Evolutionary conservation across 2,888 invertebrate genomes (phyloP).

Genomic region (Yponomeuta cagnagella): DNA sequence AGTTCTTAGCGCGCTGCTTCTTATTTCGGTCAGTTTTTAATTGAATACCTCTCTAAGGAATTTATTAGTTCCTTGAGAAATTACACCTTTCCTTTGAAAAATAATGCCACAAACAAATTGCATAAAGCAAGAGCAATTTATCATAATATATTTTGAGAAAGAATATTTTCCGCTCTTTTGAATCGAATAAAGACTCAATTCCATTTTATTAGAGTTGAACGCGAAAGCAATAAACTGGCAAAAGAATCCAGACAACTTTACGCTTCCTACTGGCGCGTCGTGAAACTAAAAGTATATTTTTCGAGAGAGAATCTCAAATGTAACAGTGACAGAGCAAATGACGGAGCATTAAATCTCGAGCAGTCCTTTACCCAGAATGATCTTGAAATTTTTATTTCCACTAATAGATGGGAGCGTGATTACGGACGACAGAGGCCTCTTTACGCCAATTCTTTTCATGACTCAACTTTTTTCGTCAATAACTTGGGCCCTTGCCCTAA

Average conservation of each 20-base stretch:
- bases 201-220: neutral
- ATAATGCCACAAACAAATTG: no score
- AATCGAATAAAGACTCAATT: no score
- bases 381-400: conserved; percentile 2
- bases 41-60: neutral
- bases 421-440: neutral
- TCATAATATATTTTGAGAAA: no score
- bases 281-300: neutral
- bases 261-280: neutral
- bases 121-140: no score
- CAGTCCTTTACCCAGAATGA: neutral
- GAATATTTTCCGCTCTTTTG: no score
- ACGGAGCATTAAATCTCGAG: neutral
- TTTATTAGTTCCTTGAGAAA: no score
- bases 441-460: neutral
- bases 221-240: neutral
- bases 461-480: neutral
- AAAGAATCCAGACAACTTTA: neutral
- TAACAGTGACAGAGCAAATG: neutral
- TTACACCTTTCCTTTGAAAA: no score
- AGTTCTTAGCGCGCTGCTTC: neutral
- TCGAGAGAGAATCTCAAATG: neutral
- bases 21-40: neutral
- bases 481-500: neutral
- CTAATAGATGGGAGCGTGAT: neutral